phyloP scores from a whole-genome alignment of 2,797 vertebrate species.

The Eulemur albifrons region DNA sequence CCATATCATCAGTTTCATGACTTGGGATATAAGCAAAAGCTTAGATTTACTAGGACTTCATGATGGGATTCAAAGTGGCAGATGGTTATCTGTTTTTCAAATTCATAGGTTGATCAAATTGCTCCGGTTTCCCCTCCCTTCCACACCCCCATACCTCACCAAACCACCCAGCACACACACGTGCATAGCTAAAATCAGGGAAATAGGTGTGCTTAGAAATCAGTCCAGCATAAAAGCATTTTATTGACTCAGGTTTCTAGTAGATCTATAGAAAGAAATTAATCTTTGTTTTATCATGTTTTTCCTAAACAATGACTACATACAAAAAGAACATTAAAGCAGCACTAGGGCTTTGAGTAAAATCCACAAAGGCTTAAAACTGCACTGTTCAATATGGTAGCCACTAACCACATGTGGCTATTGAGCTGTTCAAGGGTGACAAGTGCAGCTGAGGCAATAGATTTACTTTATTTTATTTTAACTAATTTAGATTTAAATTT shows the following conservation, averaged over 20 bases:
- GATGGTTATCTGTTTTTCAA: neutral
- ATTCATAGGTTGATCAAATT: neutral
- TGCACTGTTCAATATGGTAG: neutral
- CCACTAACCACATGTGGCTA: neutral
- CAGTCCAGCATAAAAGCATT: neutral
- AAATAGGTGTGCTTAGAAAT: neutral
- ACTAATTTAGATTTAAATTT: constrained; percentile 41
- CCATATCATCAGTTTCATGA: neutral
- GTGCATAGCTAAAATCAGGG: neutral
- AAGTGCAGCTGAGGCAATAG: neutral
- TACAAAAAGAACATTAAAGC: constrained; percentile 4
- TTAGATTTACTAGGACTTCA: constrained; percentile 2
- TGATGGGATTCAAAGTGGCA: neutral
- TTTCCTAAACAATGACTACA: neutral
- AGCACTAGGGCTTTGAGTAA: neutral
- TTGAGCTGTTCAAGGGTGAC: neutral
- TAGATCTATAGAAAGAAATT: neutral
- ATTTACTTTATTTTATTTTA: neutral
- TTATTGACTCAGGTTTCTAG: neutral
- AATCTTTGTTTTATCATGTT: neutral
- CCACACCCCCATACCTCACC: fast-evolving
- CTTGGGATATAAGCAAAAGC: neutral
- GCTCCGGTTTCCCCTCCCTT: neutral
- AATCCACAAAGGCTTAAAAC: constrained; percentile 6
- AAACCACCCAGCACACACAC: neutral